Percentiles rank a stretch among this genome's conserved stretches.
phyloP scores from a whole-genome alignment of 2,797 vertebrate species.

The Macroramphosus scolopax region DNA sequence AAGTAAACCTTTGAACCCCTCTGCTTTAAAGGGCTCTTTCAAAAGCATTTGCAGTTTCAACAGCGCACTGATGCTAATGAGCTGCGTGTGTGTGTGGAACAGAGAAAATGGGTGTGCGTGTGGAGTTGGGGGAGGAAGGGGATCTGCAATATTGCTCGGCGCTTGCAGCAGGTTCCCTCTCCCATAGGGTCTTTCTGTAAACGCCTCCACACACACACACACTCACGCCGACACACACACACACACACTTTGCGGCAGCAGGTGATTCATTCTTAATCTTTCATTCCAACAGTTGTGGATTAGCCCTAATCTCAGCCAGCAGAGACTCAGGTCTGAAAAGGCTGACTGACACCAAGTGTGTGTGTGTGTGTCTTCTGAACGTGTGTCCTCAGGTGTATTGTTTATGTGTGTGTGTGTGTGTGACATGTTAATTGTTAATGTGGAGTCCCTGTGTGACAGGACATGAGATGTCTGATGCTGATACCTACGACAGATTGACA shows the following conservation, averaged over 20 bases:
- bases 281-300: slow-evolving; percentile 77
- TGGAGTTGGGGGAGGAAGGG: slow-evolving; percentile 12
- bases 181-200: slow-evolving; percentile 37
- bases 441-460: slow-evolving; percentile 33
- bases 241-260: slow-evolving; percentile 48
- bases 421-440: slow-evolving; percentile 54
- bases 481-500: slow-evolving; percentile 43
- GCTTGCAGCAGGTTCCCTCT: slow-evolving; percentile 41
- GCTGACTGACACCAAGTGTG: slow-evolving; percentile 50
- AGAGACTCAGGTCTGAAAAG: slow-evolving; percentile 62
- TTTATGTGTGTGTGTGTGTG: slow-evolving; percentile 34
- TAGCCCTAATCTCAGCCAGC: slow-evolving; percentile 76
- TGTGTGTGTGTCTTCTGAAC: too few relatives aligned
- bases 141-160: slow-evolving; percentile 41
- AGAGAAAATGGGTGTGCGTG: background rate
- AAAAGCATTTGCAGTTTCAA: slow-evolving; percentile 59
- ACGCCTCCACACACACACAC: slow-evolving; percentile 14
- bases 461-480: slow-evolving; percentile 45
- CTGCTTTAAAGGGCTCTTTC: slow-evolving; percentile 61
- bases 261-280: slow-evolving; percentile 79
- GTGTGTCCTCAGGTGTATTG: slow-evolving; percentile 22
- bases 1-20: slow-evolving; percentile 1
- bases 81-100: slow-evolving; percentile 20
- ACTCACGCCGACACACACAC: too few relatives aligned
- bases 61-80: slow-evolving; percentile 61